A percentile compares a stretch with the other conserved stretches of the same genome.
Conservation (phyloP, 1,140 invertebrate genomes). For the Ceratosolen solmsi region DNA sequence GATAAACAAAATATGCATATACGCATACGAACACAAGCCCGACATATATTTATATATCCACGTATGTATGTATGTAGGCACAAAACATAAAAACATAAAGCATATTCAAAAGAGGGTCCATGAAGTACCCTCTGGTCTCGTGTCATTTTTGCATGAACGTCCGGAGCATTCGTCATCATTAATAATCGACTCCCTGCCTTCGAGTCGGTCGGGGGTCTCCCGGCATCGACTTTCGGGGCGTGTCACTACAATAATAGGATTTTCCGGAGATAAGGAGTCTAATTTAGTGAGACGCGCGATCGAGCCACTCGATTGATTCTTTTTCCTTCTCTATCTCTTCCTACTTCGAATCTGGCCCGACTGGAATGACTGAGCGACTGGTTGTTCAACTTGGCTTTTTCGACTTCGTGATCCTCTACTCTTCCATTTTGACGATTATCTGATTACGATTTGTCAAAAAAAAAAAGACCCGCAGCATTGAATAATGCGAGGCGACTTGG, state of each 20-base stretch:
- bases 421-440: slow-evolving; percentile 31
- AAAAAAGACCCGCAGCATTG: neutral
- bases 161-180: slow-evolving; percentile 49
- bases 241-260: slow-evolving; percentile 48
- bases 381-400: slow-evolving; percentile 16
- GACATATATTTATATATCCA: no score
- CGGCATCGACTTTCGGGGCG: slow-evolving; percentile 20
- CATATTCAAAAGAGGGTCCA: no score
- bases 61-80: no score
- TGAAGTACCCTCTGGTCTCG: neutral
- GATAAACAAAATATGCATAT: no score
- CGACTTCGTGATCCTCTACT: neutral
- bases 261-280: slow-evolving; percentile 49
- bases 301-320: slow-evolving; percentile 31
- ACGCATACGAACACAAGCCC: neutral
- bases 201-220: neutral
- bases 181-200: slow-evolving; percentile 34
- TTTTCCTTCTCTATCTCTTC: neutral
- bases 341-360: neutral
- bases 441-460: slow-evolving; percentile 47
- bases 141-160: slow-evolving; percentile 45
- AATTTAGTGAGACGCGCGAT: slow-evolving; percentile 42
- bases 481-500: neutral
- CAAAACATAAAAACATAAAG: neutral
- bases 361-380: slow-evolving; percentile 23